Evolutionary conservation across 2,888 invertebrate species (phyloP), one percentile per base, ranked within the genome.

Genomic region (Norana najaformis): DNA sequence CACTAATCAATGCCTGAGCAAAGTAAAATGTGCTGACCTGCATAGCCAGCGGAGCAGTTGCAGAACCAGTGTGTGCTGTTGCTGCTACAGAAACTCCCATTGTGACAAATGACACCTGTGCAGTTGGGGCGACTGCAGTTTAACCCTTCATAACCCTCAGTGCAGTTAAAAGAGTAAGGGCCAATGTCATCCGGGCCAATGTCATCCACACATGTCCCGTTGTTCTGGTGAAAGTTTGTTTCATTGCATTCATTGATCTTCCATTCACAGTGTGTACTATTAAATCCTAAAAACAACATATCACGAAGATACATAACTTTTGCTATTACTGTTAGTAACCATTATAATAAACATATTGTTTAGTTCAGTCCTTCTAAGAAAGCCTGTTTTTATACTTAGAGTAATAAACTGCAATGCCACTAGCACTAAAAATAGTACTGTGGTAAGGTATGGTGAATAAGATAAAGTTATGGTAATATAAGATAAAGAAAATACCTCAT

Each of bases 11-110:
- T n/a, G n/a, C n/a, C n/a, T n/a, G n/a, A 30, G 69, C 2, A 69
- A n/a, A 69, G 8, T 13, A 69, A 53, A 69, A 30, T 3, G 13
- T 69, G 69, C 69, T 69, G 8, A 69, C 69, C 69, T 69, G 30
- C n/a, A n/a, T 69, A 69, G n/a, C 69, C 69, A n/a, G 69, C 30
- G 53, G 69, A 69, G 69, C 69, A 69, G 69, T n/a, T 69, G 69
- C 69, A 69, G 69, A n/a, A 69, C 69, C 69, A 69, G 1, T 16
- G 69, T n/a, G 69, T n/a, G 69, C 69, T n/a, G 11, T n/a, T n/a
- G 69, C 30, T 69, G n/a, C 11, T 16, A 69, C 69, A 69, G 69
- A 69, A 8, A 1, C 69, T n/a, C 1, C 69, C 69, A 13, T 69
- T 69, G 69, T 5, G 69, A 8, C 69, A 69, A 30, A n/a, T n/a